Percentiles rank a stretch among this genome's conserved stretches.
These are phyloP conservation scores for Automeris io DNA, from an alignment of 2,888 invertebrate species.

Conservation along the genomic window DNA sequence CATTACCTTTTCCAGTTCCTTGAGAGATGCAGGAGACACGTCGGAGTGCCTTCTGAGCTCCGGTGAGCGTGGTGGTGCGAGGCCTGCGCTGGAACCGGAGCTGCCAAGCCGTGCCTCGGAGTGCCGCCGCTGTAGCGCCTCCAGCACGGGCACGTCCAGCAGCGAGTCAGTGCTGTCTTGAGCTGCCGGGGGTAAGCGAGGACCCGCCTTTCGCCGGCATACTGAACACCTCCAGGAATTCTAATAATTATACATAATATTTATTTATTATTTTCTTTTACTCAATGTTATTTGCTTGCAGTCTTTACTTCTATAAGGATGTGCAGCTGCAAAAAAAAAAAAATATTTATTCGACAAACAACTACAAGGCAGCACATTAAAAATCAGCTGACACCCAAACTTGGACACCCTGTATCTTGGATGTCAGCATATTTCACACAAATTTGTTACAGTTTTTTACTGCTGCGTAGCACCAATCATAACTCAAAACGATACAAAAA, in stretches of 20 bases:
- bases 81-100: conserved; percentile 73
- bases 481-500: too few relatives aligned
- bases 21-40: conserved; percentile 90
- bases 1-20: conserved; percentile 91
- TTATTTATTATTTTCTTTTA: neutral
- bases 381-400: too few relatives aligned
- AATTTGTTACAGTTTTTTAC: too few relatives aligned
- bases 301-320: too few relatives aligned
- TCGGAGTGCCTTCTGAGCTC: conserved; percentile 90
- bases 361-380: too few relatives aligned
- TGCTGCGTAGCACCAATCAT: too few relatives aligned
- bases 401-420: too few relatives aligned
- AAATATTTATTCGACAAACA: too few relatives aligned
- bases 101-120: conserved; percentile 81
- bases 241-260: conserved; percentile 43
- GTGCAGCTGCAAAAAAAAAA: too few relatives aligned
- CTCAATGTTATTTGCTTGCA: too few relatives aligned
- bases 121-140: conserved; percentile 87
- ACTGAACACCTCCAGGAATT: conserved; percentile 93
- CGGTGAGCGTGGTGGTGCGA: conserved; percentile 90
- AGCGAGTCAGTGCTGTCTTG: conserved; percentile 92
- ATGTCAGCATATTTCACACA: too few relatives aligned
- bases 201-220: conserved; percentile 89
- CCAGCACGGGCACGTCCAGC: conserved; percentile 87
- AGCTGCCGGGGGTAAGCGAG: conserved; percentile 83